A percentile compares a stretch with the other conserved stretches of the same genome.
Evolutionary conservation across 1,140 invertebrate species (phyloP).

Genomic region (Papilio glaucus): DNA sequence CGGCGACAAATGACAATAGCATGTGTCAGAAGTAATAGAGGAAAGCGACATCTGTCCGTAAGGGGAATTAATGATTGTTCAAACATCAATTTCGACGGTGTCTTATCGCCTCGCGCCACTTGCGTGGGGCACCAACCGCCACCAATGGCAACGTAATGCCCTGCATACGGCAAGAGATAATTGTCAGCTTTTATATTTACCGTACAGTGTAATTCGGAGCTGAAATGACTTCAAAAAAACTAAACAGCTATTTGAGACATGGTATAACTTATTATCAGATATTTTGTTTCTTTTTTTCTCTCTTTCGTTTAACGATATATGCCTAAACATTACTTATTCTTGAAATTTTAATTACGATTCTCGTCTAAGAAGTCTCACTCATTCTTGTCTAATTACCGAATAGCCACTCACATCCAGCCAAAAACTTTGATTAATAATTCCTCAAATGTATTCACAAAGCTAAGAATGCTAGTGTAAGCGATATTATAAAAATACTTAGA

Average conservation of each 20-base stretch:
- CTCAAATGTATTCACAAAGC: too few species aligned
- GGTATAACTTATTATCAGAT: too few species aligned
- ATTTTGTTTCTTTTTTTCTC: too few species aligned
- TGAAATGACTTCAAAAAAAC: background rate
- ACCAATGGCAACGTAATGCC: constrained; percentile 39
- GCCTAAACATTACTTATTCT: too few species aligned
- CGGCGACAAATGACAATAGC: constrained; percentile 65
- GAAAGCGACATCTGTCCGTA: constrained; percentile 68
- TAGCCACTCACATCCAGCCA: too few species aligned
- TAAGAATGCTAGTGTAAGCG: too few species aligned
- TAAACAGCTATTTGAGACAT: background rate
- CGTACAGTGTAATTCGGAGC: constrained; percentile 33
- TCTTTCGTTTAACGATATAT: too few species aligned
- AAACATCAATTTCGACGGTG: constrained; percentile 73
- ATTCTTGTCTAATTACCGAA: too few species aligned
- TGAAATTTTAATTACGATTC: too few species aligned
- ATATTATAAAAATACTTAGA: too few species aligned
- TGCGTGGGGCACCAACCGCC: constrained; percentile 57
- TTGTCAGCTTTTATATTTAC: constrained; percentile 45
- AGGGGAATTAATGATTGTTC: constrained; percentile 77
- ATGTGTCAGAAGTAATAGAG: constrained; percentile 77
- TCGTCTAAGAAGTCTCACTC: too few species aligned
- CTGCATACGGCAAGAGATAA: constrained; percentile 46
- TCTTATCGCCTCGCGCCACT: constrained; percentile 66
- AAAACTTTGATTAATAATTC: too few species aligned